Evolutionary conservation across 1,140 invertebrate species (phyloP), one percentile per base, ranked within the genome.

Genomic region (Hyphantria cunea): DNA sequence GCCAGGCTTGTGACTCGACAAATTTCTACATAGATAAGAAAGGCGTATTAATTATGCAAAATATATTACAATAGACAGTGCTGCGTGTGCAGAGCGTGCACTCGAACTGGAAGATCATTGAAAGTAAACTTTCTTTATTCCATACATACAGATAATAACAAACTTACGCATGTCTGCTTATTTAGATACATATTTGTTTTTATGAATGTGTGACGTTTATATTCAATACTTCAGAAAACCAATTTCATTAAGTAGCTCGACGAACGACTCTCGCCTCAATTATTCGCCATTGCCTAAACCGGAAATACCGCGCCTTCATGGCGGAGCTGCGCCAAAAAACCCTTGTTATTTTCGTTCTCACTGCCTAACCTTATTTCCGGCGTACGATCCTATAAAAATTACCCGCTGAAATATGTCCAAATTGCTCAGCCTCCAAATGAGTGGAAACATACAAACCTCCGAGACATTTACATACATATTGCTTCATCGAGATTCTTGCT

Each of bases 401-500:
- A 37, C 34, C 34, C 17, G 34, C 34, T 37, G 34, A 37, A 12
- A 13, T 44, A 13, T 44, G 41, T 14, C 41, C 13, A 13, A 44
- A 44, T 44, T 44, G 6, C 41, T 44, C 41, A 12, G n/a, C 41
- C 13, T 44, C 11, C 11, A 12, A 13, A 44, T 12, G 41, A 13
- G 6, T 14, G 6, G 41, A 13, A 13, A 14, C 13, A 44, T 14
- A 14, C 41, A 12, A 44, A 14, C 11, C 11, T 13, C n/a, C 41
- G 41, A 6, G 7, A 13, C n/a, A 44, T 44, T 44, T 44, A 44
- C 41, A 44, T 44, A 44, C n/a, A 44, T 44, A 44, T 14, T 44
- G 7, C 41, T 44, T 14, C 41, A 44, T 12, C 41, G 41, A 11
- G 41, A 12, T 14, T 7, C 34, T 37, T 11, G 6, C 11, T 0